Conservation (phyloP, 2,888 invertebrate genomes). For the Serripes groenlandicus region DNA sequence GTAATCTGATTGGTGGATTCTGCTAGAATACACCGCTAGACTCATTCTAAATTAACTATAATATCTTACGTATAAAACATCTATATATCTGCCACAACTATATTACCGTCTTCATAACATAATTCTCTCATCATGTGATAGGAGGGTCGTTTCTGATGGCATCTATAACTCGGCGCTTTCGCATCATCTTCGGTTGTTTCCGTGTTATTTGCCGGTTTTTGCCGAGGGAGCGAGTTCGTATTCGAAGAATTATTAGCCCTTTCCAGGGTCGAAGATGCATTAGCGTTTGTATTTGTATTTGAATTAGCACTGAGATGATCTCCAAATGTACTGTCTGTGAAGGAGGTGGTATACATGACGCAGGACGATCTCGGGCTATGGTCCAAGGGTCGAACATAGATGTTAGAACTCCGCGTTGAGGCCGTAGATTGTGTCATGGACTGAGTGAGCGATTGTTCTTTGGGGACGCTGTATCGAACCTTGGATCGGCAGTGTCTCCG, state of each 20-base stretch:
- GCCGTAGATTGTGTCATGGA: conserved; percentile 63
- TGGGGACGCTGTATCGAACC: conserved; percentile 74
- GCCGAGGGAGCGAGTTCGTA: conserved; percentile 41
- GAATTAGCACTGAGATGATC: conserved; percentile 36
- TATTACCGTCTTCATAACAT: conserved; percentile 68
- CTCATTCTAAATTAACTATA: too few species aligned
- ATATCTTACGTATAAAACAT: too few species aligned
- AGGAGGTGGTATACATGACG: conserved; percentile 78
- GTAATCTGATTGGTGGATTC: too few species aligned
- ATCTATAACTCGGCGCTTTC: conserved; percentile 50
- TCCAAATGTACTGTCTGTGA: conserved; percentile 57
- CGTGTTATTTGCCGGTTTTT: conserved; percentile 16
- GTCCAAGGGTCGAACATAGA: conserved; percentile 64
- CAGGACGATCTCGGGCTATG: conserved; percentile 77
- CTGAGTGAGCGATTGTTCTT: conserved; percentile 72
- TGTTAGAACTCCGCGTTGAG: conserved; percentile 68
- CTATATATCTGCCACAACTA: conserved; percentile 60
- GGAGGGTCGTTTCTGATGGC: conserved; percentile 79
- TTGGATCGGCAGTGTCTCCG: conserved; percentile 63
- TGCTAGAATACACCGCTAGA: too few species aligned
- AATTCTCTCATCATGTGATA: conserved; percentile 81
- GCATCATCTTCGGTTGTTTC: conserved; percentile 29
- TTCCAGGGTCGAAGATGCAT: neutral
- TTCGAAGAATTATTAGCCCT: conserved; percentile 9
- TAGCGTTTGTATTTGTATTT: neutral